A percentile compares a stretch with the other conserved stretches of the same genome.
phyloP scores from a whole-genome alignment of 2,888 invertebrate species.

The Arrhopalites spinosus region DNA sequence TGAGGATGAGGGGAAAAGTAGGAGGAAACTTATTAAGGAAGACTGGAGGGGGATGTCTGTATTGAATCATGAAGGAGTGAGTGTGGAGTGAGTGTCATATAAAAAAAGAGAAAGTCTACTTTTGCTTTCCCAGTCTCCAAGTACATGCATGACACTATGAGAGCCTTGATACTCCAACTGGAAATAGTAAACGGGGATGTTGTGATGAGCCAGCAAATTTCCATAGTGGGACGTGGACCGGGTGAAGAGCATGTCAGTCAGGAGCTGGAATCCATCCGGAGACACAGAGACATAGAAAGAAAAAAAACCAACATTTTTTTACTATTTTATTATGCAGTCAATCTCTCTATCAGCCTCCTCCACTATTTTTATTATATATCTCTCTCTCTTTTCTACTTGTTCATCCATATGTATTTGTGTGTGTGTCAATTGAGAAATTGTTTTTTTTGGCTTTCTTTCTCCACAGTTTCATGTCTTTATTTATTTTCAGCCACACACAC shows the following conservation, averaged over 20 bases:
- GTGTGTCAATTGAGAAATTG: conserved; percentile 6
- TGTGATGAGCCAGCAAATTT: conserved; percentile 52
- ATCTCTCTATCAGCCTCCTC: conserved; percentile 7
- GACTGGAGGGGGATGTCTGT: background rate
- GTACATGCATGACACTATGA: conserved; percentile 56
- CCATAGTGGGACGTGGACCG: conserved; percentile 56
- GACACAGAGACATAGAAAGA: background rate
- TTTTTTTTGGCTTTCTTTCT: background rate
- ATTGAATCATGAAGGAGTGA: background rate
- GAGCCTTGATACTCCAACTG: conserved; percentile 56
- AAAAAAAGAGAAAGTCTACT: conserved; percentile 41
- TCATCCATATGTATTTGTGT: background rate
- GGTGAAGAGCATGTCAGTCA: conserved; percentile 57
- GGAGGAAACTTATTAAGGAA: too few relatives aligned
- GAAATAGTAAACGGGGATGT: conserved; percentile 56
- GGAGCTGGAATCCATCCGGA: conserved; percentile 48
- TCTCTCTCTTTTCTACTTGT: background rate
- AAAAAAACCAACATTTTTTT: background rate
- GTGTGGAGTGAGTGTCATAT: too few relatives aligned
- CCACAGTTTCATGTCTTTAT: background rate
- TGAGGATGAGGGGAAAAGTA: background rate
- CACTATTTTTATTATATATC: background rate
- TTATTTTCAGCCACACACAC: background rate
- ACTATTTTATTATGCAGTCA: conserved; percentile 17
- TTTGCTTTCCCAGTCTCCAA: conserved; percentile 56